Percentiles rank a stretch among this genome's conserved stretches.
These are phyloP conservation scores for Muschampia plurimacula DNA, from an alignment of 2,888 invertebrate species.

Conservation along the genomic window DNA sequence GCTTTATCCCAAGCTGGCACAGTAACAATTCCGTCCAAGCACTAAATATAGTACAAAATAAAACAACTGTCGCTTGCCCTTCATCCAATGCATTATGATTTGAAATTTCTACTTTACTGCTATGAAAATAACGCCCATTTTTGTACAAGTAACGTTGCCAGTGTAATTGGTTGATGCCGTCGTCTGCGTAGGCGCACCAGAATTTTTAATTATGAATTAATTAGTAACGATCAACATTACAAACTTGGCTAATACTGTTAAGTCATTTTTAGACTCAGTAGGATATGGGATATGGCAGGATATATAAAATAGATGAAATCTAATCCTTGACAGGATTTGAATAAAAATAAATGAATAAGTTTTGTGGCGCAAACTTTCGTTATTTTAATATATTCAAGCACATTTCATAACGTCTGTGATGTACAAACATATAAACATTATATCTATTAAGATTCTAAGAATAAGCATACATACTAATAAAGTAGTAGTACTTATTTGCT, in stretches of 20 bases:
- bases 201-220: constrained; percentile 86
- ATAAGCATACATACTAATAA: too few relatives aligned
- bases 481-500: too few relatives aligned
- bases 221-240: constrained; percentile 80
- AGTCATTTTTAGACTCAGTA: constrained; percentile 13
- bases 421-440: too few relatives aligned
- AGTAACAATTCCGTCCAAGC: constrained; percentile 81
- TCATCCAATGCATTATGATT: constrained; percentile 69
- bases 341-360: too few relatives aligned
- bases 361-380: too few relatives aligned
- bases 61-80: constrained; percentile 85
- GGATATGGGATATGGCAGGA: not conserved
- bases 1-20: constrained; percentile 74
- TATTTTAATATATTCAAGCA: too few relatives aligned
- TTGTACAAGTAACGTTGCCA: constrained; percentile 59
- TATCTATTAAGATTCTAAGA: too few relatives aligned
- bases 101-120: constrained; percentile 63
- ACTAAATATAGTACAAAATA: constrained; percentile 85
- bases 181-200: constrained; percentile 80
- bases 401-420: too few relatives aligned
- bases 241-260: constrained; percentile 69
- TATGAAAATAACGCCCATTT: constrained; percentile 64
- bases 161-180: constrained; percentile 77
- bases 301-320: constrained; percentile 13
- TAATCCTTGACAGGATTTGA: not conserved